Percentiles rank a stretch among this genome's conserved stretches.
These are phyloP conservation scores for Notarius quadriscutis DNA, from an alignment of 2,113 vertebrate species.

Conservation along the genomic window DNA sequence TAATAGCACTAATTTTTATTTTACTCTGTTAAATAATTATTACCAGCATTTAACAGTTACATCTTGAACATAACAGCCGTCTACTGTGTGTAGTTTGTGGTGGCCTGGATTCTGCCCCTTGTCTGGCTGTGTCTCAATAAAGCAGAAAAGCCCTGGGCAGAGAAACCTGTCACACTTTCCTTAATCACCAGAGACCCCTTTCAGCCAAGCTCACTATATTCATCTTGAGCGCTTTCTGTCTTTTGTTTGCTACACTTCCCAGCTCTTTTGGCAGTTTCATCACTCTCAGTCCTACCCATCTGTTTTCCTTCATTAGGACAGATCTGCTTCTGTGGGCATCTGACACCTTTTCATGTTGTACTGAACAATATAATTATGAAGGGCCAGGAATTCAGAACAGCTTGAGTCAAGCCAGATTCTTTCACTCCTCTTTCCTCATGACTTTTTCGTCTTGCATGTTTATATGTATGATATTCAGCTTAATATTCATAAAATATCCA, in stretches of 20 bases:
- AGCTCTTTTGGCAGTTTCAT: conserved; percentile 64
- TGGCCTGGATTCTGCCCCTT: conserved; percentile 12
- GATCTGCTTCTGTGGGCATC: conserved; percentile 69
- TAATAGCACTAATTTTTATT: not conserved
- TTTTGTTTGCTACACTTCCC: conserved; percentile 48
- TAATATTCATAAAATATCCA: not conserved
- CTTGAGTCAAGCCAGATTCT: conserved; percentile 28
- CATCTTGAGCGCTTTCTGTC: not conserved
- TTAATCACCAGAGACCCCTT: conserved; percentile 43
- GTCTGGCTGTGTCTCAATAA: conserved; percentile 21
- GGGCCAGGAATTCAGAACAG: conserved; percentile 58
- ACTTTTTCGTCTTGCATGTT: not conserved
- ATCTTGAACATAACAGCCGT: not conserved
- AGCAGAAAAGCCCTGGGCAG: conserved; percentile 32
- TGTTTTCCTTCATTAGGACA: conserved; percentile 79
- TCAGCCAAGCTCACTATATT: conserved; percentile 31
- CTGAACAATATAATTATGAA: conserved; percentile 75
- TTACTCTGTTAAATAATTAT: not conserved
- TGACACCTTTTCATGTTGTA: conserved; percentile 71
- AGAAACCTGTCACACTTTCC: conserved; percentile 32
- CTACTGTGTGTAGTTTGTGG: not conserved
- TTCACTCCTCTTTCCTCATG: not conserved
- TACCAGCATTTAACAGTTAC: not conserved
- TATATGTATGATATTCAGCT: not conserved
- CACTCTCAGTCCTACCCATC: conserved; percentile 66